Percentiles rank a stretch among this genome's conserved stretches.
Evolutionary conservation across 2,113 vertebrate genomes (phyloP).

Genomic region (Dipodomys merriami): DNA sequence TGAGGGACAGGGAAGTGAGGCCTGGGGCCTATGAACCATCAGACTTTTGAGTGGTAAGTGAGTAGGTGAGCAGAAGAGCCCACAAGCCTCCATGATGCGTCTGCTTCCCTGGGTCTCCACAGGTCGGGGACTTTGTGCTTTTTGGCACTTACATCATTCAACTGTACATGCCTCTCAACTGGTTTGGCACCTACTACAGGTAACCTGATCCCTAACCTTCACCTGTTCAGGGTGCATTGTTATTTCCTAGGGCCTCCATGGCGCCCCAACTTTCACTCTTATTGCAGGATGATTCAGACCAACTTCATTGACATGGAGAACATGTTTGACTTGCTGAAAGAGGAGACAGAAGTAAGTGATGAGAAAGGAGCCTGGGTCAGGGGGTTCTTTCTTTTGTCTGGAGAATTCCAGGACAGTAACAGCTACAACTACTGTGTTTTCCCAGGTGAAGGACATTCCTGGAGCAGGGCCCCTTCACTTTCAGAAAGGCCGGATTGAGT

Average conservation of each 20-base stretch:
- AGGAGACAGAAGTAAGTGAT: constrained; percentile 91
- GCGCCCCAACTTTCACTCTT: background rate
- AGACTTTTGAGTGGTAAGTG: background rate
- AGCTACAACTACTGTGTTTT: background rate
- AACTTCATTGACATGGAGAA: constrained; percentile 99
- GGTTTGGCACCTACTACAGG: constrained; percentile 99
- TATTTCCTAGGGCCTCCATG: background rate
- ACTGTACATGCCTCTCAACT: constrained; percentile 96
- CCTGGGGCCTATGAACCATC: background rate
- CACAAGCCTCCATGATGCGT: background rate
- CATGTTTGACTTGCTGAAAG: constrained; percentile 95
- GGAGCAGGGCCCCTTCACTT: constrained; percentile 89
- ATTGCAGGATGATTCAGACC: constrained; percentile 95
- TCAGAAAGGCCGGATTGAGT: constrained; percentile 91
- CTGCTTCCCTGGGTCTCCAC: background rate
- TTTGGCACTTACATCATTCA: constrained; percentile 98
- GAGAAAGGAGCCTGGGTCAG: background rate
- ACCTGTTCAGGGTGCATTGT: background rate
- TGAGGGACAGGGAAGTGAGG: background rate
- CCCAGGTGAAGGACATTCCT: constrained; percentile 92
- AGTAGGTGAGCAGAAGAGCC: background rate
- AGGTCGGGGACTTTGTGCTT: constrained; percentile 98
- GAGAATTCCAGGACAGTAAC: background rate
- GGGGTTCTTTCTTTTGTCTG: background rate
- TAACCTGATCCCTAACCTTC: constrained; percentile 70